Conservation (phyloP, 2,113 vertebrate genomes). For the Gulo gulo region DNA sequence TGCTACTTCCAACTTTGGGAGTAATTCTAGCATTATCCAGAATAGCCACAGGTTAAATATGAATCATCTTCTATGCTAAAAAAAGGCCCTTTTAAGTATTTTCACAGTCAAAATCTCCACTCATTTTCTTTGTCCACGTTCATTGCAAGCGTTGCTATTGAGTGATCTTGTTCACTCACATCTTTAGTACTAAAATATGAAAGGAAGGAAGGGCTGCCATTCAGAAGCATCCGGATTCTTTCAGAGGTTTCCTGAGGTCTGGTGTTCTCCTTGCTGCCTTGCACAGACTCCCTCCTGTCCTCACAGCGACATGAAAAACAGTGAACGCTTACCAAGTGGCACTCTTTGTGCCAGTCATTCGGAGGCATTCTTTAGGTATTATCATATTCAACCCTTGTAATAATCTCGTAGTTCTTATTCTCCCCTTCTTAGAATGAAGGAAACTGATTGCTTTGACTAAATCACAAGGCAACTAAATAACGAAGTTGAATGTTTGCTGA, state of each 20-base stretch:
- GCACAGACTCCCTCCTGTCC: neutral
- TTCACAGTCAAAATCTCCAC: neutral
- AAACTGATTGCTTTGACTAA: slow-evolving; percentile 20
- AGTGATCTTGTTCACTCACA: neutral
- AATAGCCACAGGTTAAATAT: neutral
- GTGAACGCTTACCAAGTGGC: neutral
- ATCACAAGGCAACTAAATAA: neutral
- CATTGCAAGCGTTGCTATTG: neutral
- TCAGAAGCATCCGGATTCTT: neutral
- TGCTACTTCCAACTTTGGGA: neutral
- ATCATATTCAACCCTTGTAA: neutral
- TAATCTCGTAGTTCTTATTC: neutral
- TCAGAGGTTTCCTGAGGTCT: neutral
- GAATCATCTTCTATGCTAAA: neutral
- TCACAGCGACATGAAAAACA: neutral
- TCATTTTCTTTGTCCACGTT: neutral
- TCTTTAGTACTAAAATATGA: neutral
- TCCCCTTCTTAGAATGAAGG: neutral
- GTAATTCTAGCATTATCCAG: neutral
- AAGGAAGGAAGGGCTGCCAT: neutral
- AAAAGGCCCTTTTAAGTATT: neutral
- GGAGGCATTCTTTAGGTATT: neutral
- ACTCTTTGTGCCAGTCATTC: neutral
- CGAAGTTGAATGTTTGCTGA: neutral
- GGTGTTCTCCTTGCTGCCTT: neutral